phyloP scores from a whole-genome alignment of 2,888 invertebrate genomes.

The Tinea trinotella region DNA sequence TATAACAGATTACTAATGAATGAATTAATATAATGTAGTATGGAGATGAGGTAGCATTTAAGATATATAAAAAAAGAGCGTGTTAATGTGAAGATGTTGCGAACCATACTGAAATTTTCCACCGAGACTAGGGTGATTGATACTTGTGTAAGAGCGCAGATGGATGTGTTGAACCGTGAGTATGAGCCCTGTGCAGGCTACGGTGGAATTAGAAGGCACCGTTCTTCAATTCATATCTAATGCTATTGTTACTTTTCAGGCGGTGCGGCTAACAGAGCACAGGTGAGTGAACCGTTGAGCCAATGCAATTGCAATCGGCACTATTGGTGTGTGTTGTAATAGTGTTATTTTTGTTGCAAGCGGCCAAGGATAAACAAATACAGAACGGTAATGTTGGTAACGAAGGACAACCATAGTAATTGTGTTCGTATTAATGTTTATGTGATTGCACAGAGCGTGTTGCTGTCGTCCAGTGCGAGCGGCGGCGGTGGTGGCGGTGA shows the following conservation, averaged over 20 bases:
- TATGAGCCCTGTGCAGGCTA: too few relatives aligned
- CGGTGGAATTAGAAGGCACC: neutral
- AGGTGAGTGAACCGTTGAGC: neutral
- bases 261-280: neutral
- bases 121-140: neutral
- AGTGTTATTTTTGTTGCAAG: neutral
- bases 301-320: too few relatives aligned
- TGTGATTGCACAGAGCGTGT: constrained; percentile 30
- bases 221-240: neutral
- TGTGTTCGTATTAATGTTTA: too few relatives aligned
- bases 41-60: neutral
- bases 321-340: too few relatives aligned
- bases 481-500: too few relatives aligned
- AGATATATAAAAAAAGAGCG: neutral
- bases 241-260: neutral
- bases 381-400: neutral
- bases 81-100: neutral
- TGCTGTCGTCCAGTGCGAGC: constrained; percentile 23
- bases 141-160: neutral
- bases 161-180: neutral
- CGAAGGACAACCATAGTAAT: too few relatives aligned
- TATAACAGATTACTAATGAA: neutral
- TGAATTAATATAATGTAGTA: neutral
- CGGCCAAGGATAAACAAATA: neutral
- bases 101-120: neutral